Percentiles rank a stretch among this genome's conserved stretches.
Evolutionary conservation across 2,888 invertebrate genomes (phyloP).

Genomic region (Meta bourneti): DNA sequence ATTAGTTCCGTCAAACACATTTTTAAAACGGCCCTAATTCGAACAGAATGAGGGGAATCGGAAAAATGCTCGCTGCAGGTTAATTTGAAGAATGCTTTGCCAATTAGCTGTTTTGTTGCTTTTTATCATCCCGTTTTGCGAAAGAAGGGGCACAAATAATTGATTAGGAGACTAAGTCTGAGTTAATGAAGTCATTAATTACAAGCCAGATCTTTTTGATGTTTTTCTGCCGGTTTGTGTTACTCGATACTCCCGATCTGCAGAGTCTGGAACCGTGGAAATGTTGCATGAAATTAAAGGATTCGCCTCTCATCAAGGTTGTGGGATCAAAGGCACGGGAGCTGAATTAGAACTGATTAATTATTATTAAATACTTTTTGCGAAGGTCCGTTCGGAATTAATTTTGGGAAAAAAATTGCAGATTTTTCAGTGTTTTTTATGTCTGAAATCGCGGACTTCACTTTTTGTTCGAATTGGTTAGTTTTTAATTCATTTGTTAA

Average conservation of each 20-base stretch:
- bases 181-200: constrained; percentile 65
- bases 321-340: background rate
- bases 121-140: background rate
- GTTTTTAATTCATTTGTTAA: background rate
- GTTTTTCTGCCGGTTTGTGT: background rate
- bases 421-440: background rate
- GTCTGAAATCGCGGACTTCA: background rate
- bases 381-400: background rate
- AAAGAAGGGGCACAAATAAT: constrained; percentile 14
- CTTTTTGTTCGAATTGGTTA: background rate
- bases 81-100: constrained; percentile 46
- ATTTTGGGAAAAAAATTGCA: background rate
- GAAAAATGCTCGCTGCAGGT: background rate
- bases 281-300: background rate
- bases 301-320: background rate
- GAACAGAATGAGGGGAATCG: background rate
- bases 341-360: background rate
- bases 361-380: background rate
- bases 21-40: background rate
- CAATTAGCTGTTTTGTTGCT: constrained; percentile 20
- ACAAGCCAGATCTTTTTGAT: background rate
- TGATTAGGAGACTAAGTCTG: constrained; percentile 31
- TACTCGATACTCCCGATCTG: background rate
- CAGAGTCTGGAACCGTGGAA: background rate
- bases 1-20: background rate